phyloP scores from a whole-genome alignment of 1,140 invertebrate species.

The Ephestia elutella region DNA sequence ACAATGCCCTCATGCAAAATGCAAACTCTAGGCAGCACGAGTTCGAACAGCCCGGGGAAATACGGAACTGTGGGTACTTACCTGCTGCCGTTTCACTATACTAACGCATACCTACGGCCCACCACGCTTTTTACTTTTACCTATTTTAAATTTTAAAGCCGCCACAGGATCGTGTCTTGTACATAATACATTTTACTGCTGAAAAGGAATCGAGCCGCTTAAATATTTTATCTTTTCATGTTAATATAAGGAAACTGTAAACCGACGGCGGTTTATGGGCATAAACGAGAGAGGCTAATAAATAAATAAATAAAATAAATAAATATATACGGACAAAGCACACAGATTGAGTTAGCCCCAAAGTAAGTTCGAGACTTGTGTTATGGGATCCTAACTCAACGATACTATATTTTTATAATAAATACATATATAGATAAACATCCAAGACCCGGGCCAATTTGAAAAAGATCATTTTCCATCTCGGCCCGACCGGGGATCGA shows the following conservation, averaged over 20 bases:
- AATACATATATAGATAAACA: too few relatives aligned
- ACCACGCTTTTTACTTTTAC: slow-evolving; percentile 18
- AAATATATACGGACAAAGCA: too few relatives aligned
- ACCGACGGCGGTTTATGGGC: slow-evolving; percentile 10
- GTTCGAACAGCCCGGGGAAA: slow-evolving; percentile 10
- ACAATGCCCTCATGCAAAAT: slow-evolving; percentile 46
- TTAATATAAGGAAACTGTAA: slow-evolving; percentile 16
- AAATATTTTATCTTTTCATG: slow-evolving; percentile 22
- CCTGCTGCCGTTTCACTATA: slow-evolving; percentile 20
- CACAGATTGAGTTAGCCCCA: too few relatives aligned
- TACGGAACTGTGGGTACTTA: slow-evolving; percentile 23
- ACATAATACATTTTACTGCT: slow-evolving; percentile 15
- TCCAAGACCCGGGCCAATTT: too few relatives aligned
- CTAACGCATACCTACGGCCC: slow-evolving; percentile 21
- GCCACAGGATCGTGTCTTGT: slow-evolving; percentile 12
- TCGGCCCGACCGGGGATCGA: too few relatives aligned
- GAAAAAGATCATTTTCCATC: too few relatives aligned
- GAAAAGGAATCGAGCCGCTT: slow-evolving; percentile 18
- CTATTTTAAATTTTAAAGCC: slow-evolving; percentile 22
- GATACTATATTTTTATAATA: too few relatives aligned
- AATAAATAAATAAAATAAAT: too few relatives aligned
- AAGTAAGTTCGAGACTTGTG: too few relatives aligned
- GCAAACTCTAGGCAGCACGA: slow-evolving; percentile 24
- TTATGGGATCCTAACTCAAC: too few relatives aligned
- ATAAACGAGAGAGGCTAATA: slow-evolving; percentile 20